Conservation (phyloP, 2,888 invertebrate species). For the Schizotus pectinicornis region DNA sequence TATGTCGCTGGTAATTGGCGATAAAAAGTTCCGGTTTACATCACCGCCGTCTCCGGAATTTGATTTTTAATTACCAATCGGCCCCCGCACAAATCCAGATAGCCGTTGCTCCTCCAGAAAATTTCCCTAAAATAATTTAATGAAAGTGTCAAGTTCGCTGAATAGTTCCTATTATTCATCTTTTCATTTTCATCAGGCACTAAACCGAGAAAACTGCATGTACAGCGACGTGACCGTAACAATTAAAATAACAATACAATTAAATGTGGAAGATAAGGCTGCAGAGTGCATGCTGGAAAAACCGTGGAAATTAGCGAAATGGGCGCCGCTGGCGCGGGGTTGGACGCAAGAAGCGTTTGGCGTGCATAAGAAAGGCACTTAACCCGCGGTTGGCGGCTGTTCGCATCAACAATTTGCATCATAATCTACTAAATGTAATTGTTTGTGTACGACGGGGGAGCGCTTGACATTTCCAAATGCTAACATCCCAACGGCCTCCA, state of each 20-base stretch:
- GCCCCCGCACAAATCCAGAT: neutral
- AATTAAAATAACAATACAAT: constrained; percentile 24
- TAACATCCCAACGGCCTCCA: constrained; percentile 37
- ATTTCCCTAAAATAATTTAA: neutral
- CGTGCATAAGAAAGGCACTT: constrained; percentile 36
- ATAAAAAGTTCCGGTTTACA: constrained; percentile 44
- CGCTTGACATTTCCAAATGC: constrained; percentile 45
- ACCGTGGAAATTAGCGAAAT: constrained; percentile 19
- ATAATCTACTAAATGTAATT: constrained; percentile 49
- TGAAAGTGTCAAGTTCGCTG: too few species aligned
- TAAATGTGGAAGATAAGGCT: constrained; percentile 19
- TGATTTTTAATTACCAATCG: constrained; percentile 8
- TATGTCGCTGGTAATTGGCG: constrained; percentile 50
- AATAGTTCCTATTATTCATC: too few species aligned
- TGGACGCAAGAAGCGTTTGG: constrained; percentile 19
- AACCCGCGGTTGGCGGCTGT: constrained; percentile 37
- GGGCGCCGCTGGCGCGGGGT: constrained; percentile 10
- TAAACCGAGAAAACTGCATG: constrained; percentile 12
- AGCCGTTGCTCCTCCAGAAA: neutral
- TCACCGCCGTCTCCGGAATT: constrained; percentile 6
- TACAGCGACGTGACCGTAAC: constrained; percentile 6
- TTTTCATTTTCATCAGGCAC: too few species aligned
- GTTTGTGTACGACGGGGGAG: constrained; percentile 48
- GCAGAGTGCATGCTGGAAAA: constrained; percentile 23
- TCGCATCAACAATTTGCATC: constrained; percentile 49